Evolutionary conservation across 1,140 invertebrate species (phyloP), one percentile per base, ranked within the genome.

Genomic region (Rhizoglyphus robini): DNA sequence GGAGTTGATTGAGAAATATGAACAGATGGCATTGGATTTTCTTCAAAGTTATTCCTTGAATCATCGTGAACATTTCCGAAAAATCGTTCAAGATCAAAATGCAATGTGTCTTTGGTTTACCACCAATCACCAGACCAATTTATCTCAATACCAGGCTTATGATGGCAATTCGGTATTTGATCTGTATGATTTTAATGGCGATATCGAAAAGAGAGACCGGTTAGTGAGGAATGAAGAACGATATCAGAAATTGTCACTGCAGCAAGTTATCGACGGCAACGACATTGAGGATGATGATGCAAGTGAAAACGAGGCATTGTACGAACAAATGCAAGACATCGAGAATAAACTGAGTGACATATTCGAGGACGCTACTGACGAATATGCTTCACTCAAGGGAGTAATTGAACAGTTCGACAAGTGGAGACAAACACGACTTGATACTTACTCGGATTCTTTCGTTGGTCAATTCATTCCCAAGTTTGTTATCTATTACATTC

Each of bases 291-390:
- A 34, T 63, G 61, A 49, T 51, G 61, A 63, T 30, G 36, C n/a
- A 60, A 18, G 11, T 1, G 61, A 38, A 49, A 34, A 23, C 3
- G 18, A 32, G 3, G 20, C 27, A 23, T 59, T 32, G 11, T 20
- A 31, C 25, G 57, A 63, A 63, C 15, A 48, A 47, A 3, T 38
- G 38, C 23, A 63, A 30, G 15, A 18, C 18, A 32, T 65, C 8
- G 11, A 66, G 4, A 3, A n/a, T 5, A 2, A 66, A 27, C 15
- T 38, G 8, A 5, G 25, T 15, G 1, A 36, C 27, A 25, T 63
- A 34, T 65, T 65, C 65, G 63, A 63, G 5, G 63, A 65, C 31
- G 31, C 58, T 30, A 23, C 23, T 18, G 63, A 65, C n/a, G 60
- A 65, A 18, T 65, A 67, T 38, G 30, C 63, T 1, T 46, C 30